Evolutionary conservation across 2,797 vertebrate species (phyloP), one percentile per base, ranked within the genome.

Genomic region (Ceyx erithaca): DNA sequence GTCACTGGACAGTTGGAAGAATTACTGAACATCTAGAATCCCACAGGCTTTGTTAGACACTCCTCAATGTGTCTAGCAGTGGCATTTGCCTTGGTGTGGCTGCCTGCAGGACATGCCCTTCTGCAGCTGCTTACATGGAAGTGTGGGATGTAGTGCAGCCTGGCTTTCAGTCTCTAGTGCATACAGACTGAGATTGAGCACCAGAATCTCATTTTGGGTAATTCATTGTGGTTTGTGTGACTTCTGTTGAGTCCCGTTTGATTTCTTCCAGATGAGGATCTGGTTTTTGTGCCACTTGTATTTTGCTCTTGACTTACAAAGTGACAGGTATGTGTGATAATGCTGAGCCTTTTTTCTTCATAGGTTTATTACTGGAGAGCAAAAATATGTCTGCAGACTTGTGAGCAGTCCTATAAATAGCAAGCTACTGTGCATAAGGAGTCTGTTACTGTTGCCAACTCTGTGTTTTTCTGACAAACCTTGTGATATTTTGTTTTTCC

Each of bases 401-500:
- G 40, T 41, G 31, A 92, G 66, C 61, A 54, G 78, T 71, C 48
- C 86, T 93, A 85, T 91, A 91, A 94, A 95, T 92, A 94, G 75
- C 46, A 87, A 80, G 37, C 83, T 84, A 52, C 94, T 90, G 80
- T 91, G 62, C 78, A 55, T 80, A 70, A 81, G 48, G 83, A 64
- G 61, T 40, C 67, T 84, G 66, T 31, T 72, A 43, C 61, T 90
- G 68, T 90, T 94, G 88, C 90, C 88, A 94, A 2, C 66, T 76
- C 28, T 19, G 14, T 93, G 67, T 80, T 95, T 96, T 94, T 93
- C 17, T 80, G 80, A 82, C 75, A 92, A 90, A 87, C 91, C 95
- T 91, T 90, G 75, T 95, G 93, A 95, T 95, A 70, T 30, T 94
- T 95, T 94, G 86, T 92, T 96, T 91, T 93, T 85, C 46, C 71